Conservation (phyloP, 2,888 invertebrate species). For the Epinotia ramella region DNA sequence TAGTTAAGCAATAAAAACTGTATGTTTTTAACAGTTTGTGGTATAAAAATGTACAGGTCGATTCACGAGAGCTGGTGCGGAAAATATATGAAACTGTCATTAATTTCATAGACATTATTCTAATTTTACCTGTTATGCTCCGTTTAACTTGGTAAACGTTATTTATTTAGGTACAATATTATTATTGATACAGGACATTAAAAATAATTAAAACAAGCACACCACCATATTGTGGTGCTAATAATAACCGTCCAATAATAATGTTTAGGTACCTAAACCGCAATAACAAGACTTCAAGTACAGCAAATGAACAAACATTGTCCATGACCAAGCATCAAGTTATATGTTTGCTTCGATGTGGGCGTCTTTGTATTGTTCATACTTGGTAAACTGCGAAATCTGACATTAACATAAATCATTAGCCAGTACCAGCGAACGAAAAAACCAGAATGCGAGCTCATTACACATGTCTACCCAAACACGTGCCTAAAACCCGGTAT, state of each 20-base stretch:
- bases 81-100: too few species aligned
- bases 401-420: too few species aligned
- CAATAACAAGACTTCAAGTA: constrained; percentile 5
- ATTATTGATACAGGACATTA: constrained; percentile 1
- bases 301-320: constrained; percentile 13
- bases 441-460: too few species aligned
- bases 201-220: neutral
- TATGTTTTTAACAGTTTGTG: too few species aligned
- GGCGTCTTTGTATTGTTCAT: constrained; percentile 18
- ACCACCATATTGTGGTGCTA: neutral
- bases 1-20: too few species aligned
- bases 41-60: too few species aligned
- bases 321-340: constrained; percentile 19
- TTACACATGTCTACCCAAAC: too few species aligned
- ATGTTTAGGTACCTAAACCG: neutral
- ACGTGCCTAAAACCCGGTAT: too few species aligned
- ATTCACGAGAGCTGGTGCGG: too few species aligned
- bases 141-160: neutral
- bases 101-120: too few species aligned
- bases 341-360: constrained; percentile 2
- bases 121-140: constrained; percentile 7
- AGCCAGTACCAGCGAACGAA: too few species aligned
- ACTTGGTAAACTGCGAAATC: neutral
- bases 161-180: neutral
- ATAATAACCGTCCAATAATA: constrained; percentile 6